Evolutionary conservation across 2,888 invertebrate genomes (phyloP), one percentile per base, ranked within the genome.

Genomic region (Eupithecia dodoneata): DNA sequence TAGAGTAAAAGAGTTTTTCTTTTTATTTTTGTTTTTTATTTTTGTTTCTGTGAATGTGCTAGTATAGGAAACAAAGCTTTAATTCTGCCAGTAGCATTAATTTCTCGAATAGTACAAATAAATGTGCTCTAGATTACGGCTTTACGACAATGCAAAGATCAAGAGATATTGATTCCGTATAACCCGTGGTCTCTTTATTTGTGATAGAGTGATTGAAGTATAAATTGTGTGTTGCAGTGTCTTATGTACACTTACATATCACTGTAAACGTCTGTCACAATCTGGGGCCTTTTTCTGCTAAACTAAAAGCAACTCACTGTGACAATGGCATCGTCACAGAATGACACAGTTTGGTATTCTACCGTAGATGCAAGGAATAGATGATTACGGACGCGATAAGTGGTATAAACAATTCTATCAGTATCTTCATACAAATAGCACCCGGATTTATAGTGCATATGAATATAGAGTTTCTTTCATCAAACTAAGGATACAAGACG

Each of bases 1-100:
- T 91, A 86, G 87, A 94, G 92, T 92, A 92, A 93, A 92, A 84
- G 82, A 85, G 88, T 92, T 91, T 89, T 89, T 88, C 89, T 87
- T 86, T 80, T 84, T 81, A 81, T 80, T 86, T 85, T 86, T 86
- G 86, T 88, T 91, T 90, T 87, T 85, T 85, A 84, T 83, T 73
- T 81, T 83, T 83, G 71, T 81, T 79, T 45, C 52, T 79, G 66
- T 55, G 15, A 76, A 72, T 81, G 71, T 76, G 77, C 72, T 81
- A 65, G 18, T 13, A 65, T 79, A 72, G 71, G 67, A 45, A 52
- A 65, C 45, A 73, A 73, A 71, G 75, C 75, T 81, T 76, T 76
- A 75, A 78, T 71, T 77, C 70, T 74, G 79, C 72, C 76, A 65
- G 75, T 77, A 77, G 76, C 71, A 55, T 74, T 70, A 76, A 70